These are phyloP conservation scores for Chaetura pelagica DNA, from an alignment of 2,113 vertebrate species.

Conservation along the genomic window DNA sequence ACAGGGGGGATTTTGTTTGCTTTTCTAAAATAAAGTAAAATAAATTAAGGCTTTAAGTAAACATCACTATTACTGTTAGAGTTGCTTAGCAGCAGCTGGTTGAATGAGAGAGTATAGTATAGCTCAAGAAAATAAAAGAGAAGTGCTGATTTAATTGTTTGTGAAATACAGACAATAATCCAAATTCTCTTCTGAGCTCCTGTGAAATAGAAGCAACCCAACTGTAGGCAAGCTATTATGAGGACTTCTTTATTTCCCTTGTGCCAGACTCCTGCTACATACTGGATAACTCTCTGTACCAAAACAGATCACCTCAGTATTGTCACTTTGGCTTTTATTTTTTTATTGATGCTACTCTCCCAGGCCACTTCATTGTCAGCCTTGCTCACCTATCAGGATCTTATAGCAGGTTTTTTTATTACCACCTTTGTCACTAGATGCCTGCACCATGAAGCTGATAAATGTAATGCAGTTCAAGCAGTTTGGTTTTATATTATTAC, in stretches of 20 bases:
- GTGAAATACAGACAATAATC: not conserved
- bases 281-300: not conserved
- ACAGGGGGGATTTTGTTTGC: not conserved
- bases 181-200: not conserved
- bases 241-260: not conserved
- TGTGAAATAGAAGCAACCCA: not conserved
- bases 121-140: not conserved
- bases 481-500: not conserved
- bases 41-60: slow-evolving; percentile 12
- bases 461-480: not conserved
- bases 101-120: not conserved
- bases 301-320: not conserved
- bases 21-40: slow-evolving; percentile 30
- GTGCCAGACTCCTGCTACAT: not conserved
- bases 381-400: not conserved
- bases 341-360: not conserved
- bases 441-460: not conserved
- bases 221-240: not conserved
- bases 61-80: slow-evolving; percentile 3
- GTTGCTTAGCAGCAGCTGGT: slow-evolving; percentile 44
- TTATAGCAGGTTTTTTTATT: not conserved
- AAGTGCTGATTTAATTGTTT: not conserved
- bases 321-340: not conserved
- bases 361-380: not conserved
- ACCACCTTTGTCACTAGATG: not conserved